A percentile compares a stretch with the other conserved stretches of the same genome.
These are phyloP conservation scores for Muricea muricata DNA, from an alignment of 92 coral and sea anemone species.

Conservation along the genomic window DNA sequence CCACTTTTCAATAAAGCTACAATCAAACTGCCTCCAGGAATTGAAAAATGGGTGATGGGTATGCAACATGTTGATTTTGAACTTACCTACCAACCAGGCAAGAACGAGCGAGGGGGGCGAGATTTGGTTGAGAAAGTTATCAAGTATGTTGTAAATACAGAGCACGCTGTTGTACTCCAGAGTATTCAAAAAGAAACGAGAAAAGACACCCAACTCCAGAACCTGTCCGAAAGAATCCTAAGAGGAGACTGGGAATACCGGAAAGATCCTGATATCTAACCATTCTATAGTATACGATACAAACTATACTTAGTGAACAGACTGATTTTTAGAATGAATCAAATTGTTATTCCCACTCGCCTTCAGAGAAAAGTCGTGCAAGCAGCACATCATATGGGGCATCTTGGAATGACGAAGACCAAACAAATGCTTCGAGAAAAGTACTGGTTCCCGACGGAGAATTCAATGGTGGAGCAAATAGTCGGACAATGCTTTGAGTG, in stretches of 20 bases:
- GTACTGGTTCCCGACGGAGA: conserved; percentile 68
- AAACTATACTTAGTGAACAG: background rate
- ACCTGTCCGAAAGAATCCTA: conserved; percentile 41
- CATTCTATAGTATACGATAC: background rate
- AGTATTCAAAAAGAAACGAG: background rate
- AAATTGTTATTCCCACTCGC: background rate
- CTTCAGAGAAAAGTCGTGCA: conserved; percentile 52
- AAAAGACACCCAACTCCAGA: conserved; percentile 42
- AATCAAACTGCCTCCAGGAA: conserved; percentile 65
- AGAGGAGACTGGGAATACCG: conserved; percentile 63
- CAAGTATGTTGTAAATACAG: conserved; percentile 10
- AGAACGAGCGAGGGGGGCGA: conserved; percentile 41
- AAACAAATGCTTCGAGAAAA: conserved; percentile 53
- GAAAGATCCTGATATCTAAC: conserved; percentile 41
- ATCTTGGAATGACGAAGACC: conserved; percentile 55
- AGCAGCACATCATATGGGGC: conserved; percentile 54
- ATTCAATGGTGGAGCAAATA: conserved; percentile 66
- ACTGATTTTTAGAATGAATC: background rate
- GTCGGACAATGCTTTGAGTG: conserved; percentile 58
- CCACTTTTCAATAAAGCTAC: conserved; percentile 66
- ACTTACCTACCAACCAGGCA: conserved; percentile 52
- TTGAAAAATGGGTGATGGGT: conserved; percentile 70
- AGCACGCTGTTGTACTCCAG: conserved; percentile 30
- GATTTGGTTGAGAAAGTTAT: background rate
- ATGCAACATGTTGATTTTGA: conserved; percentile 68